Conservation (phyloP, 2,113 vertebrate species). For the Heteronetta atricapilla region DNA sequence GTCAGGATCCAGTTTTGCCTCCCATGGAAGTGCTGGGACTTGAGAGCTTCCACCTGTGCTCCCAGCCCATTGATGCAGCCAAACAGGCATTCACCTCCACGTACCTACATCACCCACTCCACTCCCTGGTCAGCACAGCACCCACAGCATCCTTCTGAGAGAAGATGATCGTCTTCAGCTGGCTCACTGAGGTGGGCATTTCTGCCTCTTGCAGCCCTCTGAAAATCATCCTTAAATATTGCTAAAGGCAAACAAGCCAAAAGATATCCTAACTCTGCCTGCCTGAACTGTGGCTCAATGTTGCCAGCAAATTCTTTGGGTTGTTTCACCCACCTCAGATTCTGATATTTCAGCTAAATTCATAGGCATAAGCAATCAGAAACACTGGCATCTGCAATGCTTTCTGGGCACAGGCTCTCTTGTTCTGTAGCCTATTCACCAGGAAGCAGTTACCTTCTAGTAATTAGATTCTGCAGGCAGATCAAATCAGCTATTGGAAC, state of each 20-base stretch:
- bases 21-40: not conserved
- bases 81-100: not conserved
- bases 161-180: not conserved
- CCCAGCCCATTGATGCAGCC: not conserved
- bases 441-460: not conserved
- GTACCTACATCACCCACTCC: rapidly evolving
- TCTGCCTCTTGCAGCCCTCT: not conserved
- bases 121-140: not conserved
- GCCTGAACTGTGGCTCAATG: not conserved
- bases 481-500: slow-evolving; percentile 18
- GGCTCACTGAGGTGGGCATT: not conserved
- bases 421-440: not conserved
- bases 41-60: not conserved
- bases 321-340: not conserved
- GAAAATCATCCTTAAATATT: not conserved
- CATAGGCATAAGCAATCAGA: not conserved
- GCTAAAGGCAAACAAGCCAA: not conserved
- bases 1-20: not conserved
- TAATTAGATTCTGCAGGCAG: not conserved
- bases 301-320: not conserved
- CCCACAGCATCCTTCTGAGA: not conserved
- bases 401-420: not conserved
- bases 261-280: not conserved
- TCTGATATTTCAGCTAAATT: not conserved
- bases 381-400: not conserved